Evolutionary conservation across 2,888 invertebrate species (phyloP).

Genomic region (Ctena decussata): DNA sequence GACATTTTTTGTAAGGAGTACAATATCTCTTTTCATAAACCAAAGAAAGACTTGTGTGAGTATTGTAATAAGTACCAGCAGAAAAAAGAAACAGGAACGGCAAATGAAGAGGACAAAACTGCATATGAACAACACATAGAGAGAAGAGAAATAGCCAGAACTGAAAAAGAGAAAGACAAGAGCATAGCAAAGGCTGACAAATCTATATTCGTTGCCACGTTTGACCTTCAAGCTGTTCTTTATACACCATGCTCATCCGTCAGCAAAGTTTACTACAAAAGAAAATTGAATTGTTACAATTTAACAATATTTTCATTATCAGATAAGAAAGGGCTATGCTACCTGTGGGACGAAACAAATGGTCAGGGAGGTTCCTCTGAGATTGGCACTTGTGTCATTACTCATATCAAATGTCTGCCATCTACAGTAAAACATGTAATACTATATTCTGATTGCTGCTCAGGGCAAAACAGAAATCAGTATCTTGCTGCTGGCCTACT

Average conservation of each 20-base stretch:
- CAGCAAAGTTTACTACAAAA: conserved; percentile 44
- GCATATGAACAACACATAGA: background rate
- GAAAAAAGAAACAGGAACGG: background rate
- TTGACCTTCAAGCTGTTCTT: conserved; percentile 54
- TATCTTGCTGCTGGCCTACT: conserved; percentile 42
- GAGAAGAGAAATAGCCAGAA: background rate
- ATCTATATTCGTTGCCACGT: conserved; percentile 10
- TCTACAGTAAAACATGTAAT: conserved; percentile 25
- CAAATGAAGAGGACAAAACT: background rate
- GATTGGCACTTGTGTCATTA: conserved; percentile 40
- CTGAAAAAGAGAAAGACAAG: conserved; percentile 3
- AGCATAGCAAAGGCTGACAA: conserved; percentile 29
- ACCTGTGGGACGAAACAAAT: conserved; percentile 40
- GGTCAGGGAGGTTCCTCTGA: conserved; percentile 42
- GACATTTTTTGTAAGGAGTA: conserved; percentile 54
- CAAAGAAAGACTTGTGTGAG: conserved; percentile 3
- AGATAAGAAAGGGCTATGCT: conserved; percentile 27
- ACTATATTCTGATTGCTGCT: conserved; percentile 45
- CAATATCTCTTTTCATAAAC: conserved; percentile 55
- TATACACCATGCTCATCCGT: conserved; percentile 48
- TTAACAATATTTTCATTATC: conserved; percentile 40
- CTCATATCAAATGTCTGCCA: conserved; percentile 26
- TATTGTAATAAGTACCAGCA: background rate
- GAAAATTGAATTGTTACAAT: conserved; percentile 37
- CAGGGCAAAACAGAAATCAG: conserved; percentile 47